Base-by-base conservation (phyloP, 2,888 invertebrate genomes). In the Luperina testacea region DNA sequence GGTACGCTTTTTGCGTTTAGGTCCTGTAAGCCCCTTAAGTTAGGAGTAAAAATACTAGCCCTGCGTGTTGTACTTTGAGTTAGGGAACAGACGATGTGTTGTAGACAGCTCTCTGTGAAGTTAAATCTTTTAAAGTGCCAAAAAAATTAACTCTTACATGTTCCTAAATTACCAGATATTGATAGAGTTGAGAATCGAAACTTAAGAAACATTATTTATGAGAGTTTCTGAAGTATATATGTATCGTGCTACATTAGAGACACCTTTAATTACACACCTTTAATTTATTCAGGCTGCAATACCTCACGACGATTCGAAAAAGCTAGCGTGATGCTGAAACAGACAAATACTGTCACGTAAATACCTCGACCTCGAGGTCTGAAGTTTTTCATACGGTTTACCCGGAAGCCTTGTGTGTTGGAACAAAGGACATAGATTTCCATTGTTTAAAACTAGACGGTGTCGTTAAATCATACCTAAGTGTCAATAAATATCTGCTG, bases 391-490 rank as follows among this genome's bases (percentile, higher is more conserved):
- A 67, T 61, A 15, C 2, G 0, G 24, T 70, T 69, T 83, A 78
- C 38, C 70, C 53, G 59, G 78, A 77, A 83, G 69, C 24, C 64
- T 45, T 24, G 45, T 38, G 38, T 53, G 45, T 69, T 53, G n/a
- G 11, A 48, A 81, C 78, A 61, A 81, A 81, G 65, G 78, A 27
- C 83, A 77, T 67, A 38, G 63, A 61, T 82, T 53, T 67, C 83
- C 15, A 81, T 81, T 81, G 83, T 81, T 83, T 42, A 0, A 65
- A 77, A 38, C 27, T 17, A 8, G 2, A 65, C 9, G 27, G 20
- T 24, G 20, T 20, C 20, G 42, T 59, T 17, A 53, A 45, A 38
- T 27, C 45, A 38, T 63, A 51, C 42, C 5, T 48, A 59, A 59
- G 59, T 59, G 27, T 45, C 17, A 70, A 53, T 81, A 59, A 77